Conservation (phyloP, 2,888 invertebrate species). For the Sminthurides aquaticus region DNA sequence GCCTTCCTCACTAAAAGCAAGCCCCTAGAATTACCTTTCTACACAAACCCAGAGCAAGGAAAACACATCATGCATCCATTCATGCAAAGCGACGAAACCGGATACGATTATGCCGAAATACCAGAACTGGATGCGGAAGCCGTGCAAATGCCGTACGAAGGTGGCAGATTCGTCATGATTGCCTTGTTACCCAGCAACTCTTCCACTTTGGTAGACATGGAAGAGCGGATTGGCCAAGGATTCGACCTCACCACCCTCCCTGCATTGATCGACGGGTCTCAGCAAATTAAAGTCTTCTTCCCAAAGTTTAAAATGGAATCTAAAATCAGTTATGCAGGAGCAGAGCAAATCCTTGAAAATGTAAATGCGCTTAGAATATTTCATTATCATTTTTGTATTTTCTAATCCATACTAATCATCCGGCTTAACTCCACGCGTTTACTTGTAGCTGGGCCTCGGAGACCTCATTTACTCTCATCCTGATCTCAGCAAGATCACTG, state of each 20-base stretch:
- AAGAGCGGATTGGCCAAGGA: background rate
- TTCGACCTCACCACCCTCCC: background rate
- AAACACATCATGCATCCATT: background rate
- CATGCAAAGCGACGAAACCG: background rate
- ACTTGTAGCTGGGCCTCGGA: background rate
- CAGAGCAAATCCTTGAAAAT: background rate
- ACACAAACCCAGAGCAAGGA: background rate
- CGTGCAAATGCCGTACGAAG: background rate
- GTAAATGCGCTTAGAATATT: background rate
- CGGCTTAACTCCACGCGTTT: background rate
- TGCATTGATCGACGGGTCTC: background rate
- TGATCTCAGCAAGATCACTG: background rate
- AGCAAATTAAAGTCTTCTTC: background rate
- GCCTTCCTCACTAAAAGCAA: background rate
- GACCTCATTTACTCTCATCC: background rate
- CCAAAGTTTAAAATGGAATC: background rate
- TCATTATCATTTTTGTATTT: background rate
- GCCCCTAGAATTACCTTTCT: background rate
- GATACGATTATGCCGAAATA: background rate
- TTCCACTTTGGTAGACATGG: background rate
- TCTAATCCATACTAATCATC: too few species aligned
- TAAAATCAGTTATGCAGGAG: background rate
- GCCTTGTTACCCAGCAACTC: background rate
- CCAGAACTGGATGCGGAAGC: background rate
- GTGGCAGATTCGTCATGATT: background rate